Percentiles rank a stretch among this genome's conserved stretches.
Conservation (phyloP, 2,113 vertebrate species). For the Dasyornis broadbenti region DNA sequence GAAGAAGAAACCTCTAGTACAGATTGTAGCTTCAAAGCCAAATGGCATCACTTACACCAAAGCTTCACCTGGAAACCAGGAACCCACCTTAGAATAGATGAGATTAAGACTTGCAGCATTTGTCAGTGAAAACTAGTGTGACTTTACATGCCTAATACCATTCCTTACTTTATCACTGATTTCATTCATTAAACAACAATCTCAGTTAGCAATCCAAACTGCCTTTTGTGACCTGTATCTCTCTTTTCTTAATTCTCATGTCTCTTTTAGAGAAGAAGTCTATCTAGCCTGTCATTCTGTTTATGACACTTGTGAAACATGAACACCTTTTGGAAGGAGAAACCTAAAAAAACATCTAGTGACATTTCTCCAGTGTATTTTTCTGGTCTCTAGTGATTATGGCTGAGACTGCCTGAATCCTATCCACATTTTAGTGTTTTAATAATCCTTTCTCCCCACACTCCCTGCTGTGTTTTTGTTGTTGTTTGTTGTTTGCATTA, state of each 20-base stretch:
- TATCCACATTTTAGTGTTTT: not conserved
- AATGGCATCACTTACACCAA: not conserved
- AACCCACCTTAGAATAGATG: not conserved
- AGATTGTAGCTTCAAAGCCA: not conserved
- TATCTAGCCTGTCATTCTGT: not conserved
- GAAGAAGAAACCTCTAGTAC: not conserved
- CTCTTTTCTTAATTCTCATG: not conserved
- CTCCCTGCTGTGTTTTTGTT: accelerated
- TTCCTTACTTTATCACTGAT: not conserved
- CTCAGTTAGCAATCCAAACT: not conserved
- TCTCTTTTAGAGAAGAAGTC: not conserved
- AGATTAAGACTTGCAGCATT: not conserved
- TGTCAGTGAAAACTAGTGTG: not conserved
- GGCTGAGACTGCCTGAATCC: not conserved
- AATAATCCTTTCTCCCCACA: not conserved
- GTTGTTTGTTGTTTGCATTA: not conserved
- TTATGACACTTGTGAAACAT: not conserved
- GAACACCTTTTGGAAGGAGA: not conserved
- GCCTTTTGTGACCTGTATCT: not conserved
- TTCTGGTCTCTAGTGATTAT: not conserved
- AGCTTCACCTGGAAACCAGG: not conserved
- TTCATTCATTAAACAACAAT: not conserved
- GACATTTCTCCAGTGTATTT: not conserved
- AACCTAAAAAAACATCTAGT: not conserved
- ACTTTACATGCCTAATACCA: not conserved